phyloP scores from a whole-genome alignment of 1,140 invertebrate species.

The Hermatobates lingyangjiaoensis region DNA sequence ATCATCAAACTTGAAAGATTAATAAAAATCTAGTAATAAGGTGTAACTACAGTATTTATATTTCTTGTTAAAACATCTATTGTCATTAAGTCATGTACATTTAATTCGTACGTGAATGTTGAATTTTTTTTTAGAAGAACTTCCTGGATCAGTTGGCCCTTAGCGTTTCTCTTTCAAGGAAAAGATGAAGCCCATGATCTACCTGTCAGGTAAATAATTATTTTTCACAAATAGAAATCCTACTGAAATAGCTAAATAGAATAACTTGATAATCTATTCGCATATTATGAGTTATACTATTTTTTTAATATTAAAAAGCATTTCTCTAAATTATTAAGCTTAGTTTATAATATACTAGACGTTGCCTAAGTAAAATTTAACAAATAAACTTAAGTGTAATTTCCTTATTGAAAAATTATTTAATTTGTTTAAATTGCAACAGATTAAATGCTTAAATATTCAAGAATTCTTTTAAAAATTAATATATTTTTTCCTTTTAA shows the following conservation, averaged over 20 bases:
- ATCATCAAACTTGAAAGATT: too few relatives aligned
- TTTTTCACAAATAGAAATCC: background rate
- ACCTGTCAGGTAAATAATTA: slow-evolving; percentile 45
- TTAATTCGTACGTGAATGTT: too few relatives aligned
- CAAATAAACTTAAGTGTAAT: background rate
- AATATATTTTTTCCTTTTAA: too few relatives aligned
- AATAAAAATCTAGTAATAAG: too few relatives aligned
- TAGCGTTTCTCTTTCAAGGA: slow-evolving; percentile 67
- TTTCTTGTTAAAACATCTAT: too few relatives aligned
- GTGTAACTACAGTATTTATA: too few relatives aligned
- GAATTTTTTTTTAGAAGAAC: too few relatives aligned
- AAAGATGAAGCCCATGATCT: slow-evolving; percentile 46
- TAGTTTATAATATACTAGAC: background rate
- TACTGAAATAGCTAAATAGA: slow-evolving; percentile 2
- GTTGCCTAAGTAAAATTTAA: background rate
- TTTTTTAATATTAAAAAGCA: background rate
- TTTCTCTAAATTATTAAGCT: background rate
- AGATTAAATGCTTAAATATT: too few relatives aligned
- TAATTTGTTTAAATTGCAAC: too few relatives aligned
- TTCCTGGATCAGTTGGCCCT: slow-evolving; percentile 78
- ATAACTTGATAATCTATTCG: slow-evolving; percentile 7
- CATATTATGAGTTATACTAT: background rate
- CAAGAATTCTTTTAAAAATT: too few relatives aligned
- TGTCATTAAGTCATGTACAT: too few relatives aligned
- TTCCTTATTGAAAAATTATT: too few relatives aligned